Percentiles rank a stretch among this genome's conserved stretches.
phyloP scores from a whole-genome alignment of 2,888 invertebrate species.

The Elegia similella region DNA sequence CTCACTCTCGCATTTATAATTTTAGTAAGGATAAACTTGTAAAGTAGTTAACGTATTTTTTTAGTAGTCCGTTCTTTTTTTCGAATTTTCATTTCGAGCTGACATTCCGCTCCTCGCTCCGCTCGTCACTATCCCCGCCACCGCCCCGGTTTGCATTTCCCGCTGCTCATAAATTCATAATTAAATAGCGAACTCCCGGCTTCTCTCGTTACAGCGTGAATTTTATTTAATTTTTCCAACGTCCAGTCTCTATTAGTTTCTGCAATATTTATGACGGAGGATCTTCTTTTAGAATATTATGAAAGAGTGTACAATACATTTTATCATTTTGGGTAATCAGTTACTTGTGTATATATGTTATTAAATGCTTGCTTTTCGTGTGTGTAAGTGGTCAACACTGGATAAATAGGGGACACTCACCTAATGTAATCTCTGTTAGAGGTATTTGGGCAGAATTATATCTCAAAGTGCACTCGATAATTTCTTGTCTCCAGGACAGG shows the following conservation, averaged over 20 bases:
- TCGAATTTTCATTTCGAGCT: neutral
- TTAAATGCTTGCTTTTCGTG: too few relatives aligned
- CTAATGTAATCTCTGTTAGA: too few relatives aligned
- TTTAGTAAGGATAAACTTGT: too few relatives aligned
- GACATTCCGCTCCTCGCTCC: conserved; percentile 16
- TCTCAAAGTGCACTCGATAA: too few relatives aligned
- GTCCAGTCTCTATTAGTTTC: conserved; percentile 21
- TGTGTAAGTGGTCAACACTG: too few relatives aligned
- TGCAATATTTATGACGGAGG: conserved; percentile 15
- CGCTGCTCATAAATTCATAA: conserved; percentile 76
- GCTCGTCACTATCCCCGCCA: conserved; percentile 17
- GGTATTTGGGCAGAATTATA: too few relatives aligned
- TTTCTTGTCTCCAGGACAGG: too few relatives aligned
- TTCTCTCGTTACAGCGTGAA: conserved; percentile 58
- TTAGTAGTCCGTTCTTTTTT: neutral
- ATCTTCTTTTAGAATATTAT: neutral
- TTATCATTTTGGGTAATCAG: too few relatives aligned
- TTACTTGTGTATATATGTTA: too few relatives aligned
- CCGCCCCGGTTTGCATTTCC: conserved; percentile 58
- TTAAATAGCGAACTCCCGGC: conserved; percentile 72
- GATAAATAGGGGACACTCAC: too few relatives aligned
- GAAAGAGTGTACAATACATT: too few relatives aligned
- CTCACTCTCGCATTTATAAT: too few relatives aligned
- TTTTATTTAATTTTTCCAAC: conserved; percentile 64
- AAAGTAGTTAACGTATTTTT: neutral